Evolutionary conservation across 2,888 invertebrate genomes (phyloP), one percentile per base, ranked within the genome.

Genomic region (Athrips mouffetella): DNA sequence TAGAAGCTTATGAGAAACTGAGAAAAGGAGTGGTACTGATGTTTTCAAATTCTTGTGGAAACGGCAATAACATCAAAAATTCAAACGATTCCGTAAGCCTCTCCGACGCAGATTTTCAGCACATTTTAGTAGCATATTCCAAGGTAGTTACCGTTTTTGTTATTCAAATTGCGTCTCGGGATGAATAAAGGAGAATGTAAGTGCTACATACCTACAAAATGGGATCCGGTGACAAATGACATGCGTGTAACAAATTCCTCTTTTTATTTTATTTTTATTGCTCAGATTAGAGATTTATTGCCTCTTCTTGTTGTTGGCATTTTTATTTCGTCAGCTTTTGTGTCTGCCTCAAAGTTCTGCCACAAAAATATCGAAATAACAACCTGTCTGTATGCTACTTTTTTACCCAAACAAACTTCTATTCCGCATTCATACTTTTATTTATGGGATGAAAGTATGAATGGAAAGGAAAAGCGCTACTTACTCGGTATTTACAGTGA

Each of bases 121-220:
- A 41, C 18, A 23, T 27, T 11, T 31, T 18, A 15, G 20, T 11
- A 15, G 11, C 45, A 39, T 18, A 21, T 45, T 31, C 31, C 31
- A 31, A 30, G 35, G 30, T 42, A 37, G 20, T 51, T 44, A 47
- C 27, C 41, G 48, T 51, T 54, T 53, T 59, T n/a, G 51, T 55
- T 57, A 55, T 57, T 59, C 59, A 59, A 55, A 59, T 57, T 53
- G 53, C 49, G 49, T 47, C 49, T 51, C 52, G 48, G 48, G 45
- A 50, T 53, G 52, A 59, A 57, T 55, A 57, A 56, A 54, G 46
- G 45, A 46, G 52, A 51, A 55, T 53, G 53, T 42, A 55, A 48
- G 53, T 51, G 49, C 27, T 21, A 37, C 33, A 8, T 7, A 4
- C 6, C 11, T 6, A 33, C 33, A 2, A 1, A 16, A 47, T 15